A percentile compares a stretch with the other conserved stretches of the same genome.
Conservation (phyloP, 1,140 invertebrate genomes). For the Adelges cooleyi region DNA sequence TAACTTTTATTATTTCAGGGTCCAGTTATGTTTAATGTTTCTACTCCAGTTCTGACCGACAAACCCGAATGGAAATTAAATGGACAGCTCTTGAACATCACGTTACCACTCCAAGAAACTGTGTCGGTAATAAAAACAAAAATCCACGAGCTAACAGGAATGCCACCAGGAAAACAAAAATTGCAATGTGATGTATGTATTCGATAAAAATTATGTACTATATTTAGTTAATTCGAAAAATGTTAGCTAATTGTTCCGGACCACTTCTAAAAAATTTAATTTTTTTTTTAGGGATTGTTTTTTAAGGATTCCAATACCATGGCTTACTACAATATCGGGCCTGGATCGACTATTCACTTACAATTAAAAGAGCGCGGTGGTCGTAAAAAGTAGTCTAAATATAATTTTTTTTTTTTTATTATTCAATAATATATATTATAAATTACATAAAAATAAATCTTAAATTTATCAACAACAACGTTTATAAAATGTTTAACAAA, state of each 20-base stretch:
- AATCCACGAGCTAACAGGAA: conserved; percentile 30
- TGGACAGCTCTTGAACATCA: conserved; percentile 74
- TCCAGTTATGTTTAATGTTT: conserved; percentile 64
- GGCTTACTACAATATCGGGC: conserved; percentile 89
- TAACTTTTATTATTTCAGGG: conserved; percentile 38
- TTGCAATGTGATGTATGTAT: conserved; percentile 70
- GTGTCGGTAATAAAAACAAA: conserved; percentile 60
- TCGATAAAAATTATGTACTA: neutral
- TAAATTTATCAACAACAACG: neutral
- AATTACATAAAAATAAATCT: neutral
- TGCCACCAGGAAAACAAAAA: conserved; percentile 73
- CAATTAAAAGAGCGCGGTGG: conserved; percentile 96
- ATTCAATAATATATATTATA: neutral
- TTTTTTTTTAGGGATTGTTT: conserved; percentile 74
- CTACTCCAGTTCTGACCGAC: conserved; percentile 70
- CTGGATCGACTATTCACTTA: conserved; percentile 71
- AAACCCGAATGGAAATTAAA: conserved; percentile 94
- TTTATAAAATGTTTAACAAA: neutral
- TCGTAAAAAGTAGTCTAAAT: conserved; percentile 73
- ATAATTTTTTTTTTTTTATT: neutral
- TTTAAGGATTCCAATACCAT: conserved; percentile 93
- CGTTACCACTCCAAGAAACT: conserved; percentile 65
- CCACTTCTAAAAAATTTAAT: conserved; percentile 22
- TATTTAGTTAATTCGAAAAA: neutral
- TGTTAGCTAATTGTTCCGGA: no score